phyloP scores from a whole-genome alignment of 2,888 invertebrate genomes.

The Nebria brevicollis region DNA sequence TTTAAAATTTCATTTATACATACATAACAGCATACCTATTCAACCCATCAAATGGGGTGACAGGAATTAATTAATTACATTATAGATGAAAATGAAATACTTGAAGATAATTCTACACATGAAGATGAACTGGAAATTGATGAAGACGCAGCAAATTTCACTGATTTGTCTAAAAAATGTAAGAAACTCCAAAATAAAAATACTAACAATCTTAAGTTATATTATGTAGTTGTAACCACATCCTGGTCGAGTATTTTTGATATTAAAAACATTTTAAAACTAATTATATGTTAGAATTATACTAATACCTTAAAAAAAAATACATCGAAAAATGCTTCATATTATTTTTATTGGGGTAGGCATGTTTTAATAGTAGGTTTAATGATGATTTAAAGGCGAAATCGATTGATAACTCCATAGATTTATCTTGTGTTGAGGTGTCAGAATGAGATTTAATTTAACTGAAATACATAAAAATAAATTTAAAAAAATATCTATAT shows the following conservation, averaged over 20 bases:
- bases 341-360: neutral
- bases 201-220: conserved; percentile 33
- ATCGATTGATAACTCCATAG: conserved; percentile 53
- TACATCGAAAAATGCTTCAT: too few species aligned
- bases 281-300: neutral
- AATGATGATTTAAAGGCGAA: conserved; percentile 57
- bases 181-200: conserved; percentile 26
- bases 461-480: neutral
- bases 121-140: conserved; percentile 49
- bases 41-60: too few species aligned
- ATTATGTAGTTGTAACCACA: conserved; percentile 2
- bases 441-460: conserved; percentile 45
- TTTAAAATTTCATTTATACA: too few species aligned
- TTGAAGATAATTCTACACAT: conserved; percentile 47
- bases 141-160: conserved; percentile 50
- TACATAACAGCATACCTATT: too few species aligned
- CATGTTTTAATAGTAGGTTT: neutral
- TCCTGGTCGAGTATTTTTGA: neutral
- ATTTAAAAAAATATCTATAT: too few species aligned
- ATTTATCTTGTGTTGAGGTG: conserved; percentile 53
- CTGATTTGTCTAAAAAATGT: conserved; percentile 51
- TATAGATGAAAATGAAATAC: conserved; percentile 31
- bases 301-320: too few species aligned
- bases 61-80: conserved; percentile 20
- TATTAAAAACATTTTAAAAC: too few species aligned